Conservation (phyloP, 2,113 vertebrate genomes). For the Mugil cephalus region DNA sequence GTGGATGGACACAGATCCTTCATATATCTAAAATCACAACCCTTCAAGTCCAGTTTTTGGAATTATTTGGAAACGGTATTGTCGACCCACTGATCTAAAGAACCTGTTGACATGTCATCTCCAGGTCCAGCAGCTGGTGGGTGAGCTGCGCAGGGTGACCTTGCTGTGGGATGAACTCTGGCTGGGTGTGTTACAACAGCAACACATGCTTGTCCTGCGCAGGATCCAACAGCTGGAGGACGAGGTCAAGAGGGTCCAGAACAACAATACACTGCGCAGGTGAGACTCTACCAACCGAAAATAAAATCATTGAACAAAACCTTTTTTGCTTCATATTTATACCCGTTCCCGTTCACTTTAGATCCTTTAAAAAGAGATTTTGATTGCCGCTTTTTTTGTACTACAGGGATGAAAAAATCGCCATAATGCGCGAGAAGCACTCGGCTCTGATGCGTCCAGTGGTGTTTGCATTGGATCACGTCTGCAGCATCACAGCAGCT, state of each 20-base stretch:
- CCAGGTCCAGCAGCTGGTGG: constrained; percentile 97
- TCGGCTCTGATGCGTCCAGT: constrained; percentile 97
- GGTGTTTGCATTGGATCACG: constrained; percentile 96
- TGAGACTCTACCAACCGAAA: constrained; percentile 76
- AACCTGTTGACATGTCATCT: neutral
- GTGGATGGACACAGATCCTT: neutral
- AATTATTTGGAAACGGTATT: too few species aligned
- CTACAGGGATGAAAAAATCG: constrained; percentile 95
- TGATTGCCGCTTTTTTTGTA: neutral
- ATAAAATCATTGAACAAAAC: too few species aligned
- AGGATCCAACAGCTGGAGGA: constrained; percentile 97
- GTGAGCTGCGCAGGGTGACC: constrained; percentile 95
- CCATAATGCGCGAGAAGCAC: constrained; percentile 98
- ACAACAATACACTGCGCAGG: constrained; percentile 94
- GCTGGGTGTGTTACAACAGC: constrained; percentile 95
- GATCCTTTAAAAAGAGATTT: too few species aligned
- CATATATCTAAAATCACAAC: too few species aligned
- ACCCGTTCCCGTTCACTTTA: neutral
- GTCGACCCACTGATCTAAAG: neutral
- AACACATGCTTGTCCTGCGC: constrained; percentile 96
- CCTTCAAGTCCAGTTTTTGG: too few species aligned
- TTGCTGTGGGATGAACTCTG: constrained; percentile 98
- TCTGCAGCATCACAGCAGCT: constrained; percentile 93
- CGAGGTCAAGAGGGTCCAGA: constrained; percentile 97
- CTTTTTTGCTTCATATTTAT: too few species aligned